These are phyloP conservation scores for Ornithoptera priamus DNA, from an alignment of 2,888 invertebrate species.

Conservation along the genomic window DNA sequence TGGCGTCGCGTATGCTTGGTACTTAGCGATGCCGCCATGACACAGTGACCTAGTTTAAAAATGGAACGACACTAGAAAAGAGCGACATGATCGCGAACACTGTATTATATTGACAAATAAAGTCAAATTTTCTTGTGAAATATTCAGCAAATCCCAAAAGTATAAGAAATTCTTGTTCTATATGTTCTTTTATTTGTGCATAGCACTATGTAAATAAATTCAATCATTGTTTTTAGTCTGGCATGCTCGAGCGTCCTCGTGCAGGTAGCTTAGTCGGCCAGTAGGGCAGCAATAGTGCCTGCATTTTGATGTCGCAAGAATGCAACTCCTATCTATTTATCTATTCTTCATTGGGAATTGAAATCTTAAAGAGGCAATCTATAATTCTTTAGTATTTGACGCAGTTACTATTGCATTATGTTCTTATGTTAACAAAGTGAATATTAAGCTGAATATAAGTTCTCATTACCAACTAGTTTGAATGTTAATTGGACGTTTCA, in stretches of 20 bases:
- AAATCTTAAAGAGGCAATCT: constrained; percentile 29
- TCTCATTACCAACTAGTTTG: constrained; percentile 38
- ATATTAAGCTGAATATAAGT: background rate
- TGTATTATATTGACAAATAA: constrained; percentile 41
- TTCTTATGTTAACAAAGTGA: background rate
- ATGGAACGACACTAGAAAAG: constrained; percentile 73
- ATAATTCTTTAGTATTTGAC: background rate
- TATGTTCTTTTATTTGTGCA: background rate
- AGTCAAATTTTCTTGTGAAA: background rate
- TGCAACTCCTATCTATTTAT: constrained; percentile 33
- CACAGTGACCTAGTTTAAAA: constrained; percentile 78
- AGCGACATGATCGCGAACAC: constrained; percentile 54
- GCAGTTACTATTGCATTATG: background rate
- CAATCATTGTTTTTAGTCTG: constrained; percentile 33
- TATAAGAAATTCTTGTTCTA: background rate
- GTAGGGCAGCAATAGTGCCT: constrained; percentile 49
- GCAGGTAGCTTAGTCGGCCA: constrained; percentile 48
- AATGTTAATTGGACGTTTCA: constrained; percentile 52
- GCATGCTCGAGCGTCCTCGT: constrained; percentile 34
- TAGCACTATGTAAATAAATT: constrained; percentile 10
- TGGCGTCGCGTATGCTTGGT: constrained; percentile 68
- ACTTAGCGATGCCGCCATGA: constrained; percentile 72
- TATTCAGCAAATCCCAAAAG: background rate
- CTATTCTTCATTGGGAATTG: constrained; percentile 29
- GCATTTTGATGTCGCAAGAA: constrained; percentile 60